phyloP scores from a whole-genome alignment of 2,888 invertebrate species.

The Panorpa germanica region DNA sequence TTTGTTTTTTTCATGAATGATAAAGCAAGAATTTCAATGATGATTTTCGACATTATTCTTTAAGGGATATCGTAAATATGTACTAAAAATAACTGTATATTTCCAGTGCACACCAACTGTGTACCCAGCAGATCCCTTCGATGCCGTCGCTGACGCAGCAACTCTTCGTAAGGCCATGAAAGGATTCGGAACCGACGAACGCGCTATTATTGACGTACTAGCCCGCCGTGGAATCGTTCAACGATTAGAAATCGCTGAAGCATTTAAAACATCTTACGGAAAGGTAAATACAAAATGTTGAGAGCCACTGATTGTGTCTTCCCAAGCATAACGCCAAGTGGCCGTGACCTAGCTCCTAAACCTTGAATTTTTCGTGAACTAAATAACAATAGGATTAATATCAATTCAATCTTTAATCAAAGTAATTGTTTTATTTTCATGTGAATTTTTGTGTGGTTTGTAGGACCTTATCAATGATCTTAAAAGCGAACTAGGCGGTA shows the following conservation, averaged over 20 bases:
- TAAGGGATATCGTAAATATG: not conserved
- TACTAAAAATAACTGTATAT: slow-evolving; percentile 11
- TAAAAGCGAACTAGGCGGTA: slow-evolving; percentile 77
- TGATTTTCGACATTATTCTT: too few species aligned
- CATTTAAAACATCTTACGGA: slow-evolving; percentile 84
- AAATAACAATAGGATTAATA: too few species aligned
- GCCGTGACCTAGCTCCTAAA: too few species aligned
- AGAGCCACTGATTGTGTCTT: too few species aligned
- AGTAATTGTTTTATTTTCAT: too few species aligned
- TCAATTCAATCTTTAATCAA: too few species aligned
- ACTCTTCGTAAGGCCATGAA: slow-evolving; percentile 81
- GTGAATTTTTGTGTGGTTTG: too few species aligned
- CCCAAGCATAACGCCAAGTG: too few species aligned
- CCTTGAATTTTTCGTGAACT: too few species aligned
- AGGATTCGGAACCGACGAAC: slow-evolving; percentile 83
- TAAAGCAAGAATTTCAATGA: too few species aligned
- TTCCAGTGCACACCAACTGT: slow-evolving; percentile 72
- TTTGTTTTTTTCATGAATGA: too few species aligned
- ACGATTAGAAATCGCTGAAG: slow-evolving; percentile 74
- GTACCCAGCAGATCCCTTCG: slow-evolving; percentile 71
- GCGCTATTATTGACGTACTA: slow-evolving; percentile 76
- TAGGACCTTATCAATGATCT: slow-evolving; percentile 63
- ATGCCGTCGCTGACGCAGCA: slow-evolving; percentile 68
- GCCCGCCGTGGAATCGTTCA: slow-evolving; percentile 79
- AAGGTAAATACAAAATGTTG: slow-evolving; percentile 38